A percentile compares a stretch with the other conserved stretches of the same genome.
These are phyloP conservation scores for Chelon auratus DNA, from an alignment of 2,797 vertebrate species.

Conservation along the genomic window DNA sequence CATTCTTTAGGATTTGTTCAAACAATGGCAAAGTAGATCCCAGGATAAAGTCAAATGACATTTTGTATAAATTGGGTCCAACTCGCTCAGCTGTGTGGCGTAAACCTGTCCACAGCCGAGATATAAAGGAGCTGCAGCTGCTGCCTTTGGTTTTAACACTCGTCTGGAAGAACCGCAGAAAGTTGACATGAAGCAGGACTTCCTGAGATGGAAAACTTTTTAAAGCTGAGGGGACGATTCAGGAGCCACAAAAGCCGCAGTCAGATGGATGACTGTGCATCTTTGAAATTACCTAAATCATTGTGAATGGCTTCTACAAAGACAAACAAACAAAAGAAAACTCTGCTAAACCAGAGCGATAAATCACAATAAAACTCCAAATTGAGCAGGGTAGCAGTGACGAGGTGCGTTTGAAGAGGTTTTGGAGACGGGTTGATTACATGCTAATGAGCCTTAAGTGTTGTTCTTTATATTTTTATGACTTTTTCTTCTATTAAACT, in stretches of 20 bases:
- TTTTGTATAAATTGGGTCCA: slow-evolving; percentile 11
- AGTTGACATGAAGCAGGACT: slow-evolving; percentile 47
- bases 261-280: slow-evolving; percentile 31
- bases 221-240: slow-evolving; percentile 1
- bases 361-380: not conserved
- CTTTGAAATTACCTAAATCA: slow-evolving; percentile 6
- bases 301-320: not conserved
- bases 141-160: slow-evolving; percentile 20
- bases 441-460: slow-evolving; percentile 13
- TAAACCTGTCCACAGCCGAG: slow-evolving; percentile 39
- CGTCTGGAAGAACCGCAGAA: slow-evolving; percentile 30
- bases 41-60: slow-evolving; percentile 9
- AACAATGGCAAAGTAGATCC: slow-evolving; percentile 22
- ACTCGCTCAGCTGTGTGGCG: slow-evolving; percentile 8
- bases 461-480: not conserved
- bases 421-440: slow-evolving; percentile 17
- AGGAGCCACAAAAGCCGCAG: not conserved
- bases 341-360: not conserved
- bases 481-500: slow-evolving; percentile 3
- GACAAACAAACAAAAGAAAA: not conserved
- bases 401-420: not conserved
- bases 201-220: slow-evolving; percentile 40
- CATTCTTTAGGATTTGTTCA: slow-evolving; percentile 7
- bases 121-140: slow-evolving; percentile 31
- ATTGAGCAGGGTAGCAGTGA: not conserved